These are phyloP conservation scores for Natrix natrix DNA, from an alignment of 2,797 vertebrate species.

Conservation along the genomic window DNA sequence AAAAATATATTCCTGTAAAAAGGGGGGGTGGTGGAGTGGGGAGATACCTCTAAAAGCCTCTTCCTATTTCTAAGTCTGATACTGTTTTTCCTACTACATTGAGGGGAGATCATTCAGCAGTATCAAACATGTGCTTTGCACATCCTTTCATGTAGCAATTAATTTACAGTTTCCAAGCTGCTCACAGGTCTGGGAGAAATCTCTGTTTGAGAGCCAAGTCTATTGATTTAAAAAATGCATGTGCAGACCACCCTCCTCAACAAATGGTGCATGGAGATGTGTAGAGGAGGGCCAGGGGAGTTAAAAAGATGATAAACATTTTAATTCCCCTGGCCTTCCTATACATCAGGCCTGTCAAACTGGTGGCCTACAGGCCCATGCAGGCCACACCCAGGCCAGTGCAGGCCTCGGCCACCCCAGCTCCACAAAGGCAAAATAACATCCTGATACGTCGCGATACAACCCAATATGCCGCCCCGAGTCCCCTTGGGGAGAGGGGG, in stretches of 20 bases:
- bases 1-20: not conserved
- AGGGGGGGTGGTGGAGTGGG: rapidly evolving
- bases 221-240: not conserved
- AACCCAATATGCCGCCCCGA: rapidly evolving
- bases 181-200: not conserved
- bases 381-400: too few relatives aligned
- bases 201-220: not conserved
- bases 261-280: not conserved
- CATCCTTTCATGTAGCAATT: not conserved
- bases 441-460: too few relatives aligned
- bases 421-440: too few relatives aligned
- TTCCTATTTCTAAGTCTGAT: not conserved
- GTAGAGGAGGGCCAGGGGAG: too few relatives aligned
- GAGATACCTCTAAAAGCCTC: not conserved
- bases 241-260: not conserved
- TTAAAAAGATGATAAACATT: not conserved
- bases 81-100: not conserved
- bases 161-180: not conserved
- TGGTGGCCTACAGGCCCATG: too few relatives aligned
- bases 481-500: too few relatives aligned
- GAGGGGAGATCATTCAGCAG: not conserved
- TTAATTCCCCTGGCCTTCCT: not conserved
- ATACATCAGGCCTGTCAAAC: not conserved
- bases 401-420: too few relatives aligned
- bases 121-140: not conserved